Evolutionary conservation across 2,797 vertebrate genomes (phyloP).

Genomic region (Triplophysa yarkandensis): DNA sequence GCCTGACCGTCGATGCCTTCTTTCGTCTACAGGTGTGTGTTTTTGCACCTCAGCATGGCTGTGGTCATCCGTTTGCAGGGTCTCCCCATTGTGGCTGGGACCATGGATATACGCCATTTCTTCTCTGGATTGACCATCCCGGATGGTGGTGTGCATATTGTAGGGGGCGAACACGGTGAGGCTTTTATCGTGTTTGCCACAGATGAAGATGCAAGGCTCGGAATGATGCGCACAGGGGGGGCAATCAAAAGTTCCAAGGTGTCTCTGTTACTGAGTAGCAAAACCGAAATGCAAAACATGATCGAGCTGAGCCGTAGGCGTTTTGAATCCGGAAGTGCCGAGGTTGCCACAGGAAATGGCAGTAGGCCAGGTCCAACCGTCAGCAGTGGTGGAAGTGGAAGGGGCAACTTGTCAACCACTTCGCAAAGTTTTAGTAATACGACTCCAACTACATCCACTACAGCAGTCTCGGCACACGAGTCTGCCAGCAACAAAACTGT

Average conservation of each 20-base stretch:
- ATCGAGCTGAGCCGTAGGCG: constrained; percentile 98
- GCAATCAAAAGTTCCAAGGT: constrained; percentile 99
- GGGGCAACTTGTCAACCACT: constrained; percentile 84
- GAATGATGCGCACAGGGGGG: constrained; percentile 99
- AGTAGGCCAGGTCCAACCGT: constrained; percentile 83
- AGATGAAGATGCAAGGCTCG: constrained; percentile 98
- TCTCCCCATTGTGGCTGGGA: constrained; percentile 99
- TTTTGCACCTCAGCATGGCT: constrained; percentile 89
- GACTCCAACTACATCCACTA: constrained; percentile 83
- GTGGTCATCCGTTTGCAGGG: constrained; percentile 99
- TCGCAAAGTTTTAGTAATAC: constrained; percentile 87
- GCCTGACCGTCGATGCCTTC: constrained; percentile 94
- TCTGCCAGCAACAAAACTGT: constrained; percentile 83
- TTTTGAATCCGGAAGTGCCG: constrained; percentile 90
- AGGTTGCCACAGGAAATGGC: constrained; percentile 84
- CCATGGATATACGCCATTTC: constrained; percentile 99
- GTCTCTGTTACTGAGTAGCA: constrained; percentile 96
- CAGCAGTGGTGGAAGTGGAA: constrained; percentile 82
- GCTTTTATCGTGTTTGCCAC: constrained; percentile 99
- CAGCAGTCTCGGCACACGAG: constrained; percentile 87
- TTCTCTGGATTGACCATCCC: constrained; percentile 99
- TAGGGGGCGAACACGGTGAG: constrained; percentile 99
- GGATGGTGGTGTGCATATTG: constrained; percentile 99
- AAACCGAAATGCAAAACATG: constrained; percentile 99
- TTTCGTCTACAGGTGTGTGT: constrained; percentile 98